A percentile compares a stretch with the other conserved stretches of the same genome.
These are phyloP conservation scores for Drosophila paramelanica DNA, from an alignment of 2,888 invertebrate species.

Conservation along the genomic window DNA sequence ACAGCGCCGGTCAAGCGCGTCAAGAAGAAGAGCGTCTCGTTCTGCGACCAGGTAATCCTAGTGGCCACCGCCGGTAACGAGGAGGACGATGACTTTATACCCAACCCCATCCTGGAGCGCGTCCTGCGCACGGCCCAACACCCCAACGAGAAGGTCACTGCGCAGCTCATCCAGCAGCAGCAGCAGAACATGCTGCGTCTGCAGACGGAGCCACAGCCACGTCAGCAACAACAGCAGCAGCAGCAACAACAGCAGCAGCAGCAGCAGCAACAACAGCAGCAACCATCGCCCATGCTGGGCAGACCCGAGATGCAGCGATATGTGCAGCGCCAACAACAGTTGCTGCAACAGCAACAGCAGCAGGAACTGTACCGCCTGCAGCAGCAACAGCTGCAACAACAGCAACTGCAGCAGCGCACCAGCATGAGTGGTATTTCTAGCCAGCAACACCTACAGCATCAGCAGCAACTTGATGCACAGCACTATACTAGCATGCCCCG, in stretches of 20 bases:
- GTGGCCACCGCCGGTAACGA: slow-evolving; percentile 97
- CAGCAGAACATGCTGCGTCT: slow-evolving; percentile 86
- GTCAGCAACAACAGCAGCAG: slow-evolving; percentile 72
- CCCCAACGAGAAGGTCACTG: slow-evolving; percentile 85
- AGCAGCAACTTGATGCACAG: slow-evolving; percentile 70
- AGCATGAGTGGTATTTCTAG: slow-evolving; percentile 84
- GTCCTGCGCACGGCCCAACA: slow-evolving; percentile 92
- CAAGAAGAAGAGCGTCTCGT: slow-evolving; percentile 97
- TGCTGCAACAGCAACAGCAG: slow-evolving; percentile 69
- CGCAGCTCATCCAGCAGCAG: slow-evolving; percentile 87
- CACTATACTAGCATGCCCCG: slow-evolving; percentile 72
- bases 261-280: slow-evolving; percentile 61
- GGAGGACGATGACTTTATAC: slow-evolving; percentile 95
- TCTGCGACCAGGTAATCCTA: slow-evolving; percentile 96
- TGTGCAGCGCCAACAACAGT: slow-evolving; percentile 82
- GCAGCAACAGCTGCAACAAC: slow-evolving; percentile 71
- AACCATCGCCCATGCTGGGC: slow-evolving; percentile 78
- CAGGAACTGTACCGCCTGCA: slow-evolving; percentile 81
- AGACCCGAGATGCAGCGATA: slow-evolving; percentile 83
- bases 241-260: slow-evolving; percentile 64
- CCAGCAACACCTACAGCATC: slow-evolving; percentile 78
- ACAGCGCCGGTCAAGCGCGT: slow-evolving; percentile 87
- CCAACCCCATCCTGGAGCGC: slow-evolving; percentile 94
- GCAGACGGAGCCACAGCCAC: slow-evolving; percentile 84
- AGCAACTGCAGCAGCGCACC: slow-evolving; percentile 82